Base-by-base conservation (phyloP, 2,888 invertebrate species). In the Alloscopus bannaensis region DNA sequence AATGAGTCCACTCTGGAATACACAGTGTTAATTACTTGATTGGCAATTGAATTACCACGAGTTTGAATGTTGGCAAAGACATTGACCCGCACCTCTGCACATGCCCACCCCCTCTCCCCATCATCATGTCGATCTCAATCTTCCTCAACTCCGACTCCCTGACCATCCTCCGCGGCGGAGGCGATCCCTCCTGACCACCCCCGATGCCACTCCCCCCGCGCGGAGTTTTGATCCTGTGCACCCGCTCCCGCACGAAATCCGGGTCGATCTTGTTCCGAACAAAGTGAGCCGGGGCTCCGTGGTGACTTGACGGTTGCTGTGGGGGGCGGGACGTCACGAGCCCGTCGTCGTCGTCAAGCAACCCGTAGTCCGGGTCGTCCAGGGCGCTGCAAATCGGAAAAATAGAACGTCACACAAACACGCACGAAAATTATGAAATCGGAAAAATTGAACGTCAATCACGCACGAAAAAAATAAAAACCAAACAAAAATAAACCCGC, bases 241-340 rank as follows among this genome's bases (percentile, higher is more conserved):
- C 81, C 47, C 81, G 66, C 45, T 83, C 83, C 24, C 83, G 70
- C 1, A 83, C 82, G 71, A 84, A 83, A 18, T 84, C 83, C 13
- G 84, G 80, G 52, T 84, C 83, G 70, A 83, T 80, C 76, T 83
- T 81, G 40, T 72, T 66, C 57, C 59, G n/a, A 18, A n/a, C n/a
- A n/a, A n/a, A n/a, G n/a, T n/a, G n/a, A n/a, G n/a, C n/a, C n/a
- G n/a, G n/a, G n/a, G n/a, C n/a, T n/a, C n/a, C n/a, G n/a, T n/a
- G n/a, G n/a, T n/a, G n/a, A n/a, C n/a, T n/a, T n/a, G n/a, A n/a
- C n/a, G n/a, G n/a, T n/a, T n/a, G n/a, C n/a, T n/a, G n/a, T n/a
- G n/a, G n/a, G n/a, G n/a, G 40, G 18, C 57, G 70, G 36, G 55
- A 57, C 4, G 59, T 24, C 18, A 42, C n/a, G n/a, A n/a, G n/a